Evolutionary conservation across 1,140 invertebrate genomes (phyloP).

Genomic region (Cydia fagiglandana): DNA sequence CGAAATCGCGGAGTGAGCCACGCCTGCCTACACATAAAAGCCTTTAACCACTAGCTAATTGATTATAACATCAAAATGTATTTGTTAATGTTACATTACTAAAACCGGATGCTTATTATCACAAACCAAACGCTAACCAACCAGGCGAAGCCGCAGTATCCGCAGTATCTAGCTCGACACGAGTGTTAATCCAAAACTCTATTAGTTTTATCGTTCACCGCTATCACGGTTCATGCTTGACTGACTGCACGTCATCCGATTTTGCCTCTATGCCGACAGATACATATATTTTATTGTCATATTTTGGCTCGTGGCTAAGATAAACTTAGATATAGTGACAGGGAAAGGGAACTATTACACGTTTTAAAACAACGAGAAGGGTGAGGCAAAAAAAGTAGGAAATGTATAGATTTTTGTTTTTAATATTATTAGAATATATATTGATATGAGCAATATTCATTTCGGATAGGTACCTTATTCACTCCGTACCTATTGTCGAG

Average conservation of each 20-base stretch:
- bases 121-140: neutral
- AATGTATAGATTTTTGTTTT: neutral
- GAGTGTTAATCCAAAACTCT: neutral
- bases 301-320: slow-evolving; percentile 9
- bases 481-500: too few species aligned
- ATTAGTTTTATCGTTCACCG: slow-evolving; percentile 17
- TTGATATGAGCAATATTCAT: too few species aligned
- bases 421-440: too few species aligned
- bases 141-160: slow-evolving; percentile 5
- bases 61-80: too few species aligned
- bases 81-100: neutral
- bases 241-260: slow-evolving; percentile 15
- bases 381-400: neutral
- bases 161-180: slow-evolving; percentile 6
- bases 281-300: slow-evolving; percentile 15
- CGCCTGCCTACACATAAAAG: too few species aligned
- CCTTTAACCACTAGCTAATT: too few species aligned
- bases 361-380: neutral
- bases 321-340: neutral
- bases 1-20: too few species aligned
- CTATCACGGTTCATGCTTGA: slow-evolving; percentile 20
- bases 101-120: neutral
- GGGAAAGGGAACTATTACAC: neutral
- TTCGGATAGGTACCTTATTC: too few species aligned
- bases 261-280: slow-evolving; percentile 1